These are phyloP conservation scores for Pandemis heparana DNA, from an alignment of 2,888 invertebrate species.

Conservation along the genomic window DNA sequence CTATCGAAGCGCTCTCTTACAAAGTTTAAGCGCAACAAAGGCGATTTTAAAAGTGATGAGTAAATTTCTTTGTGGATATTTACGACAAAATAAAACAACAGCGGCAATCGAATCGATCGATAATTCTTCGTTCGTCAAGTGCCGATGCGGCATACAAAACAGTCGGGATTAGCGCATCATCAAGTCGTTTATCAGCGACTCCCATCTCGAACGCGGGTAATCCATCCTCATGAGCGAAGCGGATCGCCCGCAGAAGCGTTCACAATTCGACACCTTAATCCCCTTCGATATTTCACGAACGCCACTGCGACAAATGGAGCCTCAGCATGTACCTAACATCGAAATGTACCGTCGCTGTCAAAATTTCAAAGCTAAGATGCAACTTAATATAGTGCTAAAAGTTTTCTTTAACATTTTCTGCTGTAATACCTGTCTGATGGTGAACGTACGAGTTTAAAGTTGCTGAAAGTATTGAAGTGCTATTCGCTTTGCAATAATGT, in stretches of 20 bases:
- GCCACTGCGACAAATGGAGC: conserved; percentile 40
- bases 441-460: background rate
- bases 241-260: conserved; percentile 52
- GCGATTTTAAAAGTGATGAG: background rate
- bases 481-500: conserved; percentile 4
- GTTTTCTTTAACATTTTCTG: background rate
- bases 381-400: background rate
- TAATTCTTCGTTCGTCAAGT: conserved; percentile 50
- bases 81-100: background rate
- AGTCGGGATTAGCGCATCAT: conserved; percentile 45
- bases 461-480: background rate
- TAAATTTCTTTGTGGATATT: background rate
- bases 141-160: conserved; percentile 45
- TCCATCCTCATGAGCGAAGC: conserved; percentile 64
- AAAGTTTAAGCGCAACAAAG: background rate
- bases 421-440: background rate
- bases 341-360: background rate
- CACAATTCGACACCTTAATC: conserved; percentile 58
- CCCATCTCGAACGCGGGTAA: conserved; percentile 55
- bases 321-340: conserved; percentile 29
- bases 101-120: conserved; percentile 9
- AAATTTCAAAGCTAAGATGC: background rate
- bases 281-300: conserved; percentile 53
- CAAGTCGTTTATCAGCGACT: conserved; percentile 44
- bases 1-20: background rate